Percentiles rank a stretch among this genome's conserved stretches.
These are phyloP conservation scores for Bagarius yarrelli DNA, from an alignment of 2,113 vertebrate genomes.

Conservation along the genomic window DNA sequence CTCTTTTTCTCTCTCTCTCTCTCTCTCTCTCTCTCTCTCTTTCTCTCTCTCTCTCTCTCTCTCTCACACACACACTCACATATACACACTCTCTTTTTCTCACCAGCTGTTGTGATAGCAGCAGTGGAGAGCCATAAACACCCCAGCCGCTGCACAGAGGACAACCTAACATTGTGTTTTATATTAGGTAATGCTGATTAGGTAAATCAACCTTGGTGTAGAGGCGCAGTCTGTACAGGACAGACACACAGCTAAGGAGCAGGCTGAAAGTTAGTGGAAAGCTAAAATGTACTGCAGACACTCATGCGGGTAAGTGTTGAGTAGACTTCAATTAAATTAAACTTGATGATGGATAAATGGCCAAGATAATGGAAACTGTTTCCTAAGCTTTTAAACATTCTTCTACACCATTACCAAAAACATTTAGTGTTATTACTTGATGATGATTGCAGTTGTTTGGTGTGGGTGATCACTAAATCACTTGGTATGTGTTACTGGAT, in stretches of 20 bases:
- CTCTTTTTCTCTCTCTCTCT: neutral
- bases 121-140: constrained; percentile 34
- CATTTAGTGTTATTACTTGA: neutral
- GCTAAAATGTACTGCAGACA: constrained; percentile 36
- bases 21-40: constrained; percentile 36
- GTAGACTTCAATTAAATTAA: constrained; percentile 34
- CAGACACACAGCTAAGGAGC: constrained; percentile 18
- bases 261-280: constrained; percentile 35
- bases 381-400: neutral
- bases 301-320: constrained; percentile 31
- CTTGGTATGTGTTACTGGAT: neutral
- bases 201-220: constrained; percentile 30
- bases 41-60: constrained; percentile 21
- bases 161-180: constrained; percentile 41
- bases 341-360: constrained; percentile 35
- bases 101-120: constrained; percentile 25
- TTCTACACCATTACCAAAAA: neutral
- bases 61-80: constrained; percentile 4
- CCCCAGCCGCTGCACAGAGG: constrained; percentile 35
- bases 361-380: constrained; percentile 16
- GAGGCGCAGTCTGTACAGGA: constrained; percentile 23
- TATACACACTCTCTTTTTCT: neutral
- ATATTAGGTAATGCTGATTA: constrained; percentile 49
- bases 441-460: neutral
- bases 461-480: neutral